Evolutionary conservation across 2,888 invertebrate species (phyloP).

Genomic region (Scaptomyza tumidula): DNA sequence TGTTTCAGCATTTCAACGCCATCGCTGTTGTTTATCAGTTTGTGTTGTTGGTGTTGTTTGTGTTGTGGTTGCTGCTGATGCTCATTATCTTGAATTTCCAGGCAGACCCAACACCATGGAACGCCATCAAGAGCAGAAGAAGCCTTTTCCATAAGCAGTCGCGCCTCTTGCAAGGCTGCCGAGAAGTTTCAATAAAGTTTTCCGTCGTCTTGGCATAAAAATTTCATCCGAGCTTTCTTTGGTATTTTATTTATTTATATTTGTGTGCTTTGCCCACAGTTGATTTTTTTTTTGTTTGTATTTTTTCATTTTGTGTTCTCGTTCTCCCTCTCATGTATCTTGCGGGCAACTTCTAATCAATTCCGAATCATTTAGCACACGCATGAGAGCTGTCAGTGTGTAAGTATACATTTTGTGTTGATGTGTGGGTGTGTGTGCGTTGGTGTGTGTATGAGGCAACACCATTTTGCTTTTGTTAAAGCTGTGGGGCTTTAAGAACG

Average conservation of each 20-base stretch:
- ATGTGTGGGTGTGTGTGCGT: conserved; percentile 13
- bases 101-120: conserved; percentile 29
- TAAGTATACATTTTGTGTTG: conserved; percentile 10
- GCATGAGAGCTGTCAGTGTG: conserved; percentile 70
- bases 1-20: conserved; percentile 62
- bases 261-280: conserved; percentile 42
- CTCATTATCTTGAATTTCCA: conserved; percentile 63
- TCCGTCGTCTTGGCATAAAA: conserved; percentile 61
- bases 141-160: conserved; percentile 51
- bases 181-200: conserved; percentile 69
- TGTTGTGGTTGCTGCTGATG: conserved; percentile 42
- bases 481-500: conserved; percentile 64
- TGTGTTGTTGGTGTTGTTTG: conserved; percentile 12
- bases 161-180: conserved; percentile 36
- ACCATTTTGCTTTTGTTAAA: conserved; percentile 67
- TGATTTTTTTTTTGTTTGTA: not conserved
- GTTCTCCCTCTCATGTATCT: conserved; percentile 18
- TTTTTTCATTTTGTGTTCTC: conserved; percentile 25
- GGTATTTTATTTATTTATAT: conserved; percentile 79
- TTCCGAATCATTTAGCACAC: conserved; percentile 77
- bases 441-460: conserved; percentile 22
- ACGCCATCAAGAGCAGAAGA: conserved; percentile 30
- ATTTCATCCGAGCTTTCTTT: conserved; percentile 71
- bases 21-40: conserved; percentile 51
- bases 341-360: conserved; percentile 67